Evolutionary conservation across 2,113 vertebrate genomes (phyloP), one percentile per base, ranked within the genome.

Genomic region (Podarcis raffonei): DNA sequence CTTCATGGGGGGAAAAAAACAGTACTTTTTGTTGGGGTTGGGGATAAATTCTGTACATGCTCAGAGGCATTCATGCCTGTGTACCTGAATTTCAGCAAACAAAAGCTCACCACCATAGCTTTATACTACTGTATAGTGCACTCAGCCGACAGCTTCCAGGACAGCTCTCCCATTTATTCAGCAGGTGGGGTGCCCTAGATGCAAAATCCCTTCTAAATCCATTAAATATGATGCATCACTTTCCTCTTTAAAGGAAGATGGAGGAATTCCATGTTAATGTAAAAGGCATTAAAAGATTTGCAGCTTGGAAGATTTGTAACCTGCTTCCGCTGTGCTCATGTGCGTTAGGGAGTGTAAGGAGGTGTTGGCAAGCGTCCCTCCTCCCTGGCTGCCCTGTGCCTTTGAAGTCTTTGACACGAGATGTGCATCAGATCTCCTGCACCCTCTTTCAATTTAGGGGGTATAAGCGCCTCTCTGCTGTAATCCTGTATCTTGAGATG

Each of bases 401-500:
- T 42, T 53, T 84, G 66, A 89, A 30, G 84, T 20, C 88, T 75
- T 84, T 81, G 53, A 76, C n/a, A 65, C 39, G 13, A 85, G 75
- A 69, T 30, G 25, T 32, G 65, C 32, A 13, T 15, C 48, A 42
- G 76, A 84, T 69, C 6, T 57, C 42, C 18, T 57, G 48, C 8
- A 35, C 42, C 48, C 20, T 72, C 25, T 84, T 68, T 11, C 48
- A 59, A 16, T 84, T 78, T n/a, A 39, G 65, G 87, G 48, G 42
- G 71, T 86, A 25, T 88, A 71, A 90, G 69, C 77, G 90, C 76
- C 75, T 71, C 81, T 78, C 71, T 42, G 57, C 37, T 80, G 57
- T 89, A 66, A 88, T 86, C 87, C 37, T 81, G 83, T 89, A 84
- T 59, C 68, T 78, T 68, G 68, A 92, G 87, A 82, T 79, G 68